These are phyloP conservation scores for Darwinula stevensoni DNA, from an alignment of 2,888 invertebrate genomes.

Conservation along the genomic window DNA sequence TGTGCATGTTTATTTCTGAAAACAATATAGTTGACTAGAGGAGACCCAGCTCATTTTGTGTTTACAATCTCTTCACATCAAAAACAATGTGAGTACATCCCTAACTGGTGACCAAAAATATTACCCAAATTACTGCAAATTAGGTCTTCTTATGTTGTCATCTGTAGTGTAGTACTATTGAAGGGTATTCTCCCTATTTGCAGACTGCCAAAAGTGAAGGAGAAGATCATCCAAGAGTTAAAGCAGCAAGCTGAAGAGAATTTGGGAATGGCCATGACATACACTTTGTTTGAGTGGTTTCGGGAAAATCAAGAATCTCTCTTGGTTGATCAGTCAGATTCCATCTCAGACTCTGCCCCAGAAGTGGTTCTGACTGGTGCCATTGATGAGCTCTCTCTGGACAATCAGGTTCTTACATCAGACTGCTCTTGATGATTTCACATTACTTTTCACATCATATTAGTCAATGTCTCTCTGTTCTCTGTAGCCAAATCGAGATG, in stretches of 20 bases:
- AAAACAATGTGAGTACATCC: too few species aligned
- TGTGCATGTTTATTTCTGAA: too few species aligned
- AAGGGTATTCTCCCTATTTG: conserved; percentile 11
- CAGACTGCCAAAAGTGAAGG: conserved; percentile 36
- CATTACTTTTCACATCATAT: background rate
- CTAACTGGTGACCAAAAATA: too few species aligned
- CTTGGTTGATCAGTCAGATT: conserved; percentile 34
- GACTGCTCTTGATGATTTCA: background rate
- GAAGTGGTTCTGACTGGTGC: conserved; percentile 13
- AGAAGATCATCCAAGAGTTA: conserved; percentile 29
- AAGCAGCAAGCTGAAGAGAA: conserved; percentile 43
- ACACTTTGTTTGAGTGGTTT: conserved; percentile 63
- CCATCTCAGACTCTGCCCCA: conserved; percentile 14
- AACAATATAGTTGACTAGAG: too few species aligned
- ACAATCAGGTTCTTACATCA: background rate
- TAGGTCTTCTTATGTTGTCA: too few species aligned
- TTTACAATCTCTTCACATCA: too few species aligned
- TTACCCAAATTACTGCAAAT: too few species aligned
- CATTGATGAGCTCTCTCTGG: background rate
- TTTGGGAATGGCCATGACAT: conserved; percentile 76
- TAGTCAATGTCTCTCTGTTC: too few species aligned
- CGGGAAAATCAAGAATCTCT: conserved; percentile 49
- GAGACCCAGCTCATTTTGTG: too few species aligned
- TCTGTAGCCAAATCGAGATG: too few species aligned
- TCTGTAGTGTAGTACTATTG: conserved; percentile 11